Evolutionary conservation across 1,140 invertebrate genomes (phyloP), one percentile per base, ranked within the genome.

Genomic region (Drusus annulatus): DNA sequence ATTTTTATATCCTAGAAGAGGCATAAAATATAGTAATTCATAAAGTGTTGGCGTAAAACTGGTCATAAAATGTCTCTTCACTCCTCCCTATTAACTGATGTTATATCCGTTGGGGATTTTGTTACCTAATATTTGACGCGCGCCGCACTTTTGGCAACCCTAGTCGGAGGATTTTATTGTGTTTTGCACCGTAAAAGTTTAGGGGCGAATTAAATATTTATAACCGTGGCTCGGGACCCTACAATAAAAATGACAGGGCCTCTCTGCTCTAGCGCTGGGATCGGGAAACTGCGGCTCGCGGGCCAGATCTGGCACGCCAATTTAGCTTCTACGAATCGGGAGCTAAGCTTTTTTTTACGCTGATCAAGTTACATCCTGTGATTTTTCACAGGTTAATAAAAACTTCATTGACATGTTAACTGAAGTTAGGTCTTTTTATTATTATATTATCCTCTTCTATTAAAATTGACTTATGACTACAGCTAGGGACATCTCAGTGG

Each of bases 161-260:
- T 80, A 58, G 69, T 21, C 5, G 28, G 50, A 31, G 50, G 65
- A 54, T 80, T 80, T 80, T 80, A 80, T 80, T 80, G 79, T 80
- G 50, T 75, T 76, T 65, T 80, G 56, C 54, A 45, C 50, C 52
- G 36, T 73, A 80, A 80, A 80, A 62, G 58, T 80, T 75, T 75
- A 58, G 79, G 78, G 58, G 71, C 71, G 73, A 80, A 80, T 80
- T 80, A 80, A 80, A 80, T 80, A 80, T 80, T 80, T 80, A 80
- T 80, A 80, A 80, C 79, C 45, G 71, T 65, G 25, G 73, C 69
- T 76, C 62, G 54, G 69, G 65, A 58, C 45, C 56, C 50, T 79
- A 50, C 68, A 68, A 69, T 79, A 79, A 79, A 77, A 73, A 58
- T 73, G 78, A 73, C 65, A 74, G 25, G 21, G 21, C 8, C 63